Base-by-base conservation (phyloP, 2,888 invertebrate genomes). In the Eilema caniola region DNA sequence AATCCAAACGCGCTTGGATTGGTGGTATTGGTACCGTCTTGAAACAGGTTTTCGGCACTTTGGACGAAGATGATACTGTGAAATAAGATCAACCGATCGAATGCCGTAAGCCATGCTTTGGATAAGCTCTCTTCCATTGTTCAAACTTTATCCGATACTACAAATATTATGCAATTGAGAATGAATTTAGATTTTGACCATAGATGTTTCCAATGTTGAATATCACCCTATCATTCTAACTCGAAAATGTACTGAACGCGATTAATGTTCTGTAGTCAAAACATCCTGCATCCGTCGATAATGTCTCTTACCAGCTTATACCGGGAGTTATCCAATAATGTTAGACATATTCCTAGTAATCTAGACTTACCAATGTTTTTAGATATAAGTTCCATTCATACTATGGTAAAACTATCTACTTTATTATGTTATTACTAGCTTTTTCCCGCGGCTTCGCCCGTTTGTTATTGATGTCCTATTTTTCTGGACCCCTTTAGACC, bases 251-350 rank as follows among this genome's bases (percentile, higher is more conserved):
- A 53, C 16, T 53, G 5, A 53, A 53, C n/a, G 53, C 53, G 20
- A 53, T 53, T n/a, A 53, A 53, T 53, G 53, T 53, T 53, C 16
- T 53, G 53, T 53, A 53, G 53, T 53, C 53, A 53, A 53, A 53
- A 53, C 53, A 16, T 53, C 53, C 53, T 53, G 53, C 53, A 53
- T 20, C 53, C 16, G 53, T 53, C 53, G 16, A n/a, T 53, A 53
- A 53, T 53, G 53, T 53, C 31, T 31, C 31, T 8, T 31, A 31
- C 31, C 3, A 31, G 31, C 31, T 31, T 31, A 31, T 20, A 53
- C 53, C 53, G 53, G 20, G 53, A 14, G n/a, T 4, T 16, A 53
- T 16, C 53, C 3, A 2, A 20, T 53, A 53, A 53, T n/a, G n/a
- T 53, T 3, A 53, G 53, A 14, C n/a, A n/a, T n/a, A n/a, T n/a